Evolutionary conservation across 2,888 invertebrate species (phyloP).

Genomic region (Oligia strigilis): DNA sequence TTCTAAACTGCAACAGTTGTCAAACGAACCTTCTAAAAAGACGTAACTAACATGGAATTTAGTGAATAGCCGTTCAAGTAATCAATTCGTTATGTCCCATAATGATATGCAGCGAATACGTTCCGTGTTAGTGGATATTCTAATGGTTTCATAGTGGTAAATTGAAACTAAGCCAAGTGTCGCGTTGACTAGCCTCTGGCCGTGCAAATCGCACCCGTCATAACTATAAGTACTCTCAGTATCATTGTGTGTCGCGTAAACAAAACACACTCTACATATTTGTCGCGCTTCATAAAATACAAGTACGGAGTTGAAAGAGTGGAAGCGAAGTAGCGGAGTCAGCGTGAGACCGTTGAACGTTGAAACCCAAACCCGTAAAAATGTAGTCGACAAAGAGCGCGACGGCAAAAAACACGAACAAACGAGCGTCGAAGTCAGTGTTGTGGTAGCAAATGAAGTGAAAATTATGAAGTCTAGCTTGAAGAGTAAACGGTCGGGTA

Average conservation of each 20-base stretch:
- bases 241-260: slow-evolving; percentile 74
- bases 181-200: slow-evolving; percentile 69
- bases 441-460: slow-evolving; percentile 75
- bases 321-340: slow-evolving; percentile 64
- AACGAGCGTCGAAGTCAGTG: slow-evolving; percentile 68
- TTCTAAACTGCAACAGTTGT: slow-evolving; percentile 38
- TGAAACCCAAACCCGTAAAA: slow-evolving; percentile 74
- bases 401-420: slow-evolving; percentile 65
- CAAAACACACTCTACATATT: slow-evolving; percentile 64
- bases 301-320: slow-evolving; percentile 79
- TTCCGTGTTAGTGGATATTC: slow-evolving; percentile 70
- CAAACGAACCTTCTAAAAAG: slow-evolving; percentile 24
- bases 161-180: slow-evolving; percentile 85
- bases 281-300: slow-evolving; percentile 56
- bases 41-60: slow-evolving; percentile 26
- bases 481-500: slow-evolving; percentile 76
- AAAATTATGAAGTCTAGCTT: slow-evolving; percentile 82
- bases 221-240: slow-evolving; percentile 75
- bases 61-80: slow-evolving; percentile 54
- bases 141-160: slow-evolving; percentile 72
- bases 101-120: slow-evolving; percentile 69
- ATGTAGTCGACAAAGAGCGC: slow-evolving; percentile 73
- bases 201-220: slow-evolving; percentile 76
- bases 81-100: slow-evolving; percentile 55
- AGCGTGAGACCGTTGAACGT: slow-evolving; percentile 72